Evolutionary conservation across 1,140 invertebrate species (phyloP), one percentile per base, ranked within the genome.

Genomic region (Zaprionus vittiger): DNA sequence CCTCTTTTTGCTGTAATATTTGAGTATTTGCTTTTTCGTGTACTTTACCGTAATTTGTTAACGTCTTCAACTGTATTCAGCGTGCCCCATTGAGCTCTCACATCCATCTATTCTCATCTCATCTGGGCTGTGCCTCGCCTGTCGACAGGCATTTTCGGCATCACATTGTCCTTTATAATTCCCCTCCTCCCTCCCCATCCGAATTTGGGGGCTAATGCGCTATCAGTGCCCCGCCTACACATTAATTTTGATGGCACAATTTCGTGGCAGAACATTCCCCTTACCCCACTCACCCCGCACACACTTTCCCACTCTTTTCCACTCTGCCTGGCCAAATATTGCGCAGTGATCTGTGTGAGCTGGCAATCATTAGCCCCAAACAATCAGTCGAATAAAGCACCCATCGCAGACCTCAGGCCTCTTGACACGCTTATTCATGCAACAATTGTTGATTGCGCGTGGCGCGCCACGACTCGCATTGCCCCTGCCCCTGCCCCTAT

Each of bases 211-310:
- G 47, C 47, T 73, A 66, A 73, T 73, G 63, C 37, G 70, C 62
- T 66, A 59, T 73, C 54, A 38, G 55, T 11, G 47, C 70, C 54
- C 83, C 70, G 67, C 73, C 84, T 56, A 70, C 47, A 17, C 84
- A 90, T 89, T 89, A 89, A 68, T 69, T 90, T 90, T 89, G 81
- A 89, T 89, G 85, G 85, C 81, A 90, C 79, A 90, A 89, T 89
- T 89, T 89, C 79, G 66, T 54, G 79, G 75, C 83, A 80, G 69
- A 62, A 34, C 9, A 11, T 9, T 9, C 9, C 28, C 28, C 28
- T 31, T 31, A 70, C 55, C 52, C 22, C 37, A 26, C 22, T 12
- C 31, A 7, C 12, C 14, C 22, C 22, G 4, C 28, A 34, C 31
- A 11, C 28, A 9, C 14, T 14, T 15, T 22, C 5, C 6, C 44